These are phyloP conservation scores for Scalopus aquaticus DNA, from an alignment of 2,113 vertebrate species.

Conservation along the genomic window DNA sequence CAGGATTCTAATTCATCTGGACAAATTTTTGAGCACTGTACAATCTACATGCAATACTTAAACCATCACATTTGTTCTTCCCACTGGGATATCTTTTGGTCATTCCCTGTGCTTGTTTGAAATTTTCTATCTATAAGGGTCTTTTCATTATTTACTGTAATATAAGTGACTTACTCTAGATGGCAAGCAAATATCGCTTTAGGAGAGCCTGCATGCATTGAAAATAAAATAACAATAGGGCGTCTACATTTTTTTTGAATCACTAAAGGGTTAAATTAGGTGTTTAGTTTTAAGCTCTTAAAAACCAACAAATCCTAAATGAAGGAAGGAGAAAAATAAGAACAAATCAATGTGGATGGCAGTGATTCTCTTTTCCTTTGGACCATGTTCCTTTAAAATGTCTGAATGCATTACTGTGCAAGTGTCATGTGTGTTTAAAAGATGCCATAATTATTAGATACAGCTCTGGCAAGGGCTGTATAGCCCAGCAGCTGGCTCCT, in stretches of 20 bases:
- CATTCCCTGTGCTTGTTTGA: neutral
- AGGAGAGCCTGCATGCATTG: neutral
- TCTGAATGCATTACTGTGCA: conserved; percentile 64
- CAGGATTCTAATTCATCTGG: no score
- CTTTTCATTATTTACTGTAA: conserved; percentile 5
- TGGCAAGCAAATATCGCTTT: neutral
- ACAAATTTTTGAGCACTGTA: no score
- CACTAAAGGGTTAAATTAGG: conserved; percentile 49
- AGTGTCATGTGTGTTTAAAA: conserved; percentile 77
- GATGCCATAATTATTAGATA: conserved; percentile 57
- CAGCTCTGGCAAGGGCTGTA: conserved; percentile 55
- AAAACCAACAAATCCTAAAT: neutral
- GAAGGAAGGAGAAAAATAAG: neutral
- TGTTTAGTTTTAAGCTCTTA: conserved; percentile 14
- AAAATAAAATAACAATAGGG: neutral
- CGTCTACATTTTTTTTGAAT: neutral
- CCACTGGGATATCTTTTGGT: neutral
- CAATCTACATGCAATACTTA: neutral
- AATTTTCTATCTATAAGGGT: neutral
- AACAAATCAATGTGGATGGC: neutral
- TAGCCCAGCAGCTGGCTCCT: conserved; percentile 38
- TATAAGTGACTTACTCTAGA: neutral
- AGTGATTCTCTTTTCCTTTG: neutral
- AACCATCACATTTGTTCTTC: neutral
- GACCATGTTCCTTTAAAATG: conserved; percentile 76